These are phyloP conservation scores for Drosophila mojavensis DNA, from an alignment of 1,140 invertebrate species.

Conservation along the genomic window DNA sequence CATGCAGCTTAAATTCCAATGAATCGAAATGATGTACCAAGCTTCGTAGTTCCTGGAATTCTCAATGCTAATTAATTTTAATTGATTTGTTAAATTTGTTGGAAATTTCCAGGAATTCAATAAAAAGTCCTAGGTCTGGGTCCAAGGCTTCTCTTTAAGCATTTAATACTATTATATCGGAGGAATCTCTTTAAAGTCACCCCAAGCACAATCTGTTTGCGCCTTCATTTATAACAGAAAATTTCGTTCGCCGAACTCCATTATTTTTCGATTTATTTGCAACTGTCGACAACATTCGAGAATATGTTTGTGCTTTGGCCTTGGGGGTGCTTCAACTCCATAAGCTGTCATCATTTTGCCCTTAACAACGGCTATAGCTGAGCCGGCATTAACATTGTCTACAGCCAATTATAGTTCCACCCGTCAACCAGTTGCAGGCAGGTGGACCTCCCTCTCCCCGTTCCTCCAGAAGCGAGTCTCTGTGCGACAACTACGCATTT, in stretches of 20 bases:
- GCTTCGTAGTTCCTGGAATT: no score
- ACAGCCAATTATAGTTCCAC: slow-evolving; percentile 48
- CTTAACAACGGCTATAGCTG: slow-evolving; percentile 21
- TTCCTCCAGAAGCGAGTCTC: slow-evolving; percentile 7
- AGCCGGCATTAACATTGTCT: slow-evolving; percentile 45
- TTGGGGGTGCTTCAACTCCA: slow-evolving; percentile 25
- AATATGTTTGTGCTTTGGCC: slow-evolving; percentile 28
- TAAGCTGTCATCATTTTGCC: slow-evolving; percentile 45
- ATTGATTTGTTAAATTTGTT: no score
- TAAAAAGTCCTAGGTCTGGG: no score
- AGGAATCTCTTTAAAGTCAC: no score
- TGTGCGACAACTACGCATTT: slow-evolving; percentile 40
- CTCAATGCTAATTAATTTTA: no score
- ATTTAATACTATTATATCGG: no score
- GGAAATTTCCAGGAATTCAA: no score
- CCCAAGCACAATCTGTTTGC: not conserved
- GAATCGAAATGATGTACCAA: no score
- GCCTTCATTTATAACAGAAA: not conserved
- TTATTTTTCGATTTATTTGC: slow-evolving; percentile 21
- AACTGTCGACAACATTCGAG: slow-evolving; percentile 36
- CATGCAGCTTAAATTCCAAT: no score
- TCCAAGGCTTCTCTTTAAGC: no score
- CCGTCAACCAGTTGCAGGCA: slow-evolving; percentile 29
- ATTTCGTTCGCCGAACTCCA: not conserved
- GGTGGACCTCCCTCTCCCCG: slow-evolving; percentile 1